Base-by-base conservation (phyloP, 2,113 vertebrate species). In the Acrocephalus arundinaceus region DNA sequence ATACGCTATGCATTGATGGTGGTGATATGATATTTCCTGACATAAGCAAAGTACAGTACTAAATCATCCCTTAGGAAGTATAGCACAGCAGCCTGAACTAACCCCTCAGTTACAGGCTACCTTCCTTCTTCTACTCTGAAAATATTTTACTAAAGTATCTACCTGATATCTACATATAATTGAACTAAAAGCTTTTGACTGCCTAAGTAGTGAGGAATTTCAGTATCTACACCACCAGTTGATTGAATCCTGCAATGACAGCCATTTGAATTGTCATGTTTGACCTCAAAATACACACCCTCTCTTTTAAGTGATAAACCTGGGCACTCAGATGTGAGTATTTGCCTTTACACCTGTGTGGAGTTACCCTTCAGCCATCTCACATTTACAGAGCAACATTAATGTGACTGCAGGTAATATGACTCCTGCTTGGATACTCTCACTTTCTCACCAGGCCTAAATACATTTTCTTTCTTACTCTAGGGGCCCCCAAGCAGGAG, bases 291-390 rank as follows among this genome's bases (percentile, higher is more conserved):
- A 61, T 16, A 65, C 17, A 24, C 31, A 9, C 2, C 17, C 22
- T 8, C 27, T 37, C 45, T 82, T 68, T 72, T 33, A 82, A 15
- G 13, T 65, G 35, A 72, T 72, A 57, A 51, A n/a, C 14, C 30
- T 31, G 35, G 27, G 15, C 15, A 80, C 35, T 37, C 39, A 25
- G 19, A 73, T 79, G n/a, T 0, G 0, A 80, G 17, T 74, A 89
- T 80, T 59, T 74, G 18, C n/a, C 3, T 14, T 15, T 7, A 23
- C 8, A 25, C 0, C 1, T 2, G 2, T 43, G n/a, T 33, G 61
- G 25, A 81, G 33, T 57, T 65, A 52, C 13, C 11, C 15, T 72
- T 75, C 66, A 85, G 21, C 76, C 27, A 46, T 28, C 6, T 67
- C 75, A 67, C 19, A 48, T 2, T 63, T 28, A 72, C 45, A 68